Evolutionary conservation across 2,113 vertebrate genomes (phyloP), one percentile per base, ranked within the genome.

Genomic region (Capreolus pygargus): DNA sequence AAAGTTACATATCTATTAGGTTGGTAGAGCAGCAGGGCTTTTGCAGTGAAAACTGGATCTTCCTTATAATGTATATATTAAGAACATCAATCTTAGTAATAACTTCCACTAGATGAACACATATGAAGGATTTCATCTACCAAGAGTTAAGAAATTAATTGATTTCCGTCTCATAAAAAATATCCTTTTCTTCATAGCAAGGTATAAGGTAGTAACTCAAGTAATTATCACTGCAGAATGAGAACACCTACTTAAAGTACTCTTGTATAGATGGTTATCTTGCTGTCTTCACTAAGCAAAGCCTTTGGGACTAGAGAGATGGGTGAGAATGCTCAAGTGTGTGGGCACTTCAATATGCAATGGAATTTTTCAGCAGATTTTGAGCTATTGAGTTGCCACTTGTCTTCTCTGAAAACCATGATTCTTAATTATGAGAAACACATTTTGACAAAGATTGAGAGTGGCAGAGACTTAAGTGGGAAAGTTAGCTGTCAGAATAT

Each of bases 401-500:
- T 70, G 39, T 85, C 39, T 97, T 43, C 94, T 95, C 70, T 70
- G 89, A 97, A 89, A 96, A 76, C 74, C 47, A 92, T 82, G 84
- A 54, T 96, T 96, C 30, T 94, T 97, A 95, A 96, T 97, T 94
- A 98, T 19, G 43, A 97, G 79, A 94, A 96, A 64, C 17, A 16
- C 47, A 21, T 85, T 97, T 96, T 98, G 95, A 95, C 94, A 67
- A 95, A 95, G 94, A 98, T 96, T 60, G 94, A 97, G 47, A 95
- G 90, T 13, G 64, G 64, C 92, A 82, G 90, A 64, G 28, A 67
- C 30, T 95, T 92, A 45, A 28, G 70, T 50, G 74, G 83, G 55
- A 93, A 89, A 84, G 79, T 61, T 83, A 43, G 45, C 87, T 97
- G 97, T 96, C 94, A 79, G 83, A 76, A 81, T 85, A 91, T 94